Percentiles rank a stretch among this genome's conserved stretches.
Conservation (phyloP, 2,797 vertebrate species). For the Enteromius treurensis region DNA sequence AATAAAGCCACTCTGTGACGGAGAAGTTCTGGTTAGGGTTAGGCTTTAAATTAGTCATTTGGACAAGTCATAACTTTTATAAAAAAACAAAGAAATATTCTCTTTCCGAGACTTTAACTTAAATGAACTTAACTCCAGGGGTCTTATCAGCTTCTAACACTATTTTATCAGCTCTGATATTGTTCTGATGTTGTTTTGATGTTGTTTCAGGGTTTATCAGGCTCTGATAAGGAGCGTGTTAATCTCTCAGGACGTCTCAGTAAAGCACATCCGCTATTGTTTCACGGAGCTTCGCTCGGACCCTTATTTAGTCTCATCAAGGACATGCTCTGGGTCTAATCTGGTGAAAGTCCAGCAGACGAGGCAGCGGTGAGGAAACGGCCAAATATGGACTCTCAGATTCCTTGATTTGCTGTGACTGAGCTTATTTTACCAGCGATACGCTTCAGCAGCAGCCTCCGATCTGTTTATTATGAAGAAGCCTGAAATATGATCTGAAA, state of each 20-base stretch:
- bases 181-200: too few species aligned
- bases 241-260: neutral
- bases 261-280: constrained; percentile 5
- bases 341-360: constrained; percentile 31
- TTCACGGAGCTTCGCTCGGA: constrained; percentile 37
- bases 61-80: too few species aligned
- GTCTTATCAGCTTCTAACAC: too few species aligned
- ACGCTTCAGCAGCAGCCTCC: neutral
- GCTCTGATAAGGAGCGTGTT: neutral
- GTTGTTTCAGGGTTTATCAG: too few species aligned
- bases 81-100: too few species aligned
- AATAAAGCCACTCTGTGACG: too few species aligned
- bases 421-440: neutral
- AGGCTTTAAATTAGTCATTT: too few species aligned
- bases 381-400: constrained; percentile 24
- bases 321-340: constrained; percentile 36
- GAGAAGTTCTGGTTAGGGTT: too few species aligned
- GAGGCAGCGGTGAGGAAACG: constrained; percentile 45
- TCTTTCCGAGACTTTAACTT: too few species aligned
- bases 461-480: neutral
- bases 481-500: neutral
- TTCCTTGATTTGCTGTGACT: neutral
- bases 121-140: too few species aligned
- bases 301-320: constrained; percentile 56
- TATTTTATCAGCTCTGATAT: too few species aligned